Percentiles rank a stretch among this genome's conserved stretches.
Evolutionary conservation across 2,797 vertebrate genomes (phyloP).

Genomic region (Sebastes cheni): DNA sequence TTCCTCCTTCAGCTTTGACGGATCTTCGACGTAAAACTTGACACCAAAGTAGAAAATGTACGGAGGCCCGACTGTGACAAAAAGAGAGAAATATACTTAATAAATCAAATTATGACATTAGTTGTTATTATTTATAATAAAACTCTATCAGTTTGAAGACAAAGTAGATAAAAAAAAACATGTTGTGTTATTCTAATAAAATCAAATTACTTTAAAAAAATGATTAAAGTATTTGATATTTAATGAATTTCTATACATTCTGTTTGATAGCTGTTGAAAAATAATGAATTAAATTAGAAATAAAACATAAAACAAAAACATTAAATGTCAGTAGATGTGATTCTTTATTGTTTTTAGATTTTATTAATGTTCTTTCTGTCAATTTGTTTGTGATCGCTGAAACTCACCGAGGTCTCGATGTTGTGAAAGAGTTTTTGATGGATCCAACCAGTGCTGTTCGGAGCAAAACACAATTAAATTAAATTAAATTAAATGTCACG

Average conservation of each 20-base stretch:
- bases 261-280: not conserved
- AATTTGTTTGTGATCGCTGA: not conserved
- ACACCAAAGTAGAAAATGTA: conserved; percentile 57
- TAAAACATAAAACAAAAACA: not conserved
- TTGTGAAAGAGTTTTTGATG: conserved; percentile 29
- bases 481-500: too few relatives aligned
- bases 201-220: not conserved
- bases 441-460: conserved; percentile 28
- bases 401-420: conserved; percentile 32
- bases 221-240: not conserved
- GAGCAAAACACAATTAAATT: too few relatives aligned
- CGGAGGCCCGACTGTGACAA: conserved; percentile 30
- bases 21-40: conserved; percentile 37
- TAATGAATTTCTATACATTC: not conserved
- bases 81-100: not conserved
- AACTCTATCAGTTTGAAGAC: too few relatives aligned
- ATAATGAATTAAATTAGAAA: not conserved
- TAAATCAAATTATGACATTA: not conserved
- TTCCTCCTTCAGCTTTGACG: conserved; percentile 2
- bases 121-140: not conserved
- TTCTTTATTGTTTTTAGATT: not conserved
- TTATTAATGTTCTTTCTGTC: not conserved
- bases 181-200: too few relatives aligned
- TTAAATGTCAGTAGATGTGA: not conserved
- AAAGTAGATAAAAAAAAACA: not conserved